Conservation (phyloP, 2,113 vertebrate species). For the Cromileptes altivelis region DNA sequence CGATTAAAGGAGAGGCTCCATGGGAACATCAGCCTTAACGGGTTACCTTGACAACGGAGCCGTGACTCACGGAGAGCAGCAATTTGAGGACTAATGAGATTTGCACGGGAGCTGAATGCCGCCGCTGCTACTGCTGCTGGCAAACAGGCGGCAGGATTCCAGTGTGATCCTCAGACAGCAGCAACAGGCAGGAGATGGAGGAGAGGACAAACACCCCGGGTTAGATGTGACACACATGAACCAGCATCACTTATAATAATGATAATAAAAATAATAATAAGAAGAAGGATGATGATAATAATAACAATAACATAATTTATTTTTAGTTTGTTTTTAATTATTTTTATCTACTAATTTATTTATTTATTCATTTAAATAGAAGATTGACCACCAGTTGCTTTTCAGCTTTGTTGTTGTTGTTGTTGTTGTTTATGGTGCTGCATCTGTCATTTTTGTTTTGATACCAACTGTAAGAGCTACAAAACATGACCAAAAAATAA, state of each 20-base stretch:
- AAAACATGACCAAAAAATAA: not conserved
- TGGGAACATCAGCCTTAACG: slow-evolving; percentile 55
- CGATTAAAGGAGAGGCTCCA: slow-evolving; percentile 26
- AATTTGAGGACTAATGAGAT: slow-evolving; percentile 84
- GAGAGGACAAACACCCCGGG: not conserved
- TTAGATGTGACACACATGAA: not conserved
- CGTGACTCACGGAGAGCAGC: slow-evolving; percentile 80
- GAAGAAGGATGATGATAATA: too few species aligned
- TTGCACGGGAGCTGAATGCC: slow-evolving; percentile 77
- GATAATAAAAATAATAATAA: too few species aligned
- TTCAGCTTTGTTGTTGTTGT: too few species aligned
- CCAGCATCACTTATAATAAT: too few species aligned
- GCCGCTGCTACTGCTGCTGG: slow-evolving; percentile 71
- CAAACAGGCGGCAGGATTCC: slow-evolving; percentile 31
- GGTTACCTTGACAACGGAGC: slow-evolving; percentile 84
- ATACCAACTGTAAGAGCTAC: not conserved
- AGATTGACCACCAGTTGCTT: not conserved
- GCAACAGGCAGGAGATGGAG: slow-evolving; percentile 8
- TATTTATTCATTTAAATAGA: not conserved
- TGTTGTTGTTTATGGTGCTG: too few species aligned
- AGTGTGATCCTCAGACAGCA: slow-evolving; percentile 3
- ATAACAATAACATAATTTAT: too few species aligned
- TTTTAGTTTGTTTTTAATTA: not conserved
- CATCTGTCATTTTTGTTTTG: not conserved
- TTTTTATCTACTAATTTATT: not conserved